These are phyloP conservation scores for Pegoplata infirma DNA, from an alignment of 2,888 invertebrate genomes.

Conservation along the genomic window DNA sequence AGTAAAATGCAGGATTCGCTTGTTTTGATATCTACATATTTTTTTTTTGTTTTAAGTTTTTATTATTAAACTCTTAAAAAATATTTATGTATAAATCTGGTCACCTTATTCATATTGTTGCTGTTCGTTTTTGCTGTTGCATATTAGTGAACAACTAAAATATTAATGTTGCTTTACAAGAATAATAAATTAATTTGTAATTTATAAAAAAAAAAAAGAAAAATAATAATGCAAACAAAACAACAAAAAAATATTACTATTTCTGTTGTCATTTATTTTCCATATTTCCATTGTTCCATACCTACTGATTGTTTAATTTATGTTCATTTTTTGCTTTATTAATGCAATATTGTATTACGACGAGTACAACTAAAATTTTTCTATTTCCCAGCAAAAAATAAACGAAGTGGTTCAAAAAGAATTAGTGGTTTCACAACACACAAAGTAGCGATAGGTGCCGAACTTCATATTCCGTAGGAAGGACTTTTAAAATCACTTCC, in stretches of 20 bases:
- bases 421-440: too few relatives aligned
- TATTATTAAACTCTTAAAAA: too few relatives aligned
- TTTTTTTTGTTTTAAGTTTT: too few relatives aligned
- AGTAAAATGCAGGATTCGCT: too few relatives aligned
- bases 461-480: too few relatives aligned
- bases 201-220: background rate
- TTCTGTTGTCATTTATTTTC: slow-evolving; percentile 33
- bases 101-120: background rate
- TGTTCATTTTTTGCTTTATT: slow-evolving; percentile 36
- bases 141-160: slow-evolving; percentile 31
- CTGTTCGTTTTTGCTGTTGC: slow-evolving; percentile 13
- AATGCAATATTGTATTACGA: slow-evolving; percentile 1
- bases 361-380: slow-evolving; percentile 22
- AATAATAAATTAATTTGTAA: slow-evolving; percentile 59
- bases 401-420: too few relatives aligned
- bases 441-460: too few relatives aligned
- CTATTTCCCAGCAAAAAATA: too few relatives aligned
- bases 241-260: slow-evolving; percentile 25
- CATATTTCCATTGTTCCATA: slow-evolving; percentile 58
- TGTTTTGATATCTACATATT: too few relatives aligned
- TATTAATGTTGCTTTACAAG: slow-evolving; percentile 49
- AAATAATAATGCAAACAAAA: slow-evolving; percentile 24
- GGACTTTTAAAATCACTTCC: too few relatives aligned
- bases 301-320: slow-evolving; percentile 55
- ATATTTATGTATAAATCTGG: too few relatives aligned